Base-by-base conservation (phyloP, 2,113 vertebrate genomes). In the Murina feae region DNA sequence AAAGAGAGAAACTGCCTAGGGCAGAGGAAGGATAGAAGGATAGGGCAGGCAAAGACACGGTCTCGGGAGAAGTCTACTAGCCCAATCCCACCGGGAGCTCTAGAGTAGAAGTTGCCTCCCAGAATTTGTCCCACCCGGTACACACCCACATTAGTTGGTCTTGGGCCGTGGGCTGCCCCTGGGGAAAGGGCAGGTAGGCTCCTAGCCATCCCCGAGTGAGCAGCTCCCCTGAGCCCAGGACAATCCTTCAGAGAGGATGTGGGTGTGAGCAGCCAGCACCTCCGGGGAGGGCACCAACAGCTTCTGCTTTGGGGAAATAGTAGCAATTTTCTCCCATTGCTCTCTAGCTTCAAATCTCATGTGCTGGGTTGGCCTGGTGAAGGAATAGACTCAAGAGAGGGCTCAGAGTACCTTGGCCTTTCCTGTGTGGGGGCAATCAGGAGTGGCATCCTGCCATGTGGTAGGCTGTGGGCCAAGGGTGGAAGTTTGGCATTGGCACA, bases 371-470 rank as follows among this genome's bases (percentile, higher is more conserved):
- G 51, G 23, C 17, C 32, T 42, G n/a, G n/a, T 1, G 11, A 83
- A 60, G 47, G 49, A 93, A 42, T 3, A 55, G 68, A 47, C 20
- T 18, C 5, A 2, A 18, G 47, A 47, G 14, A 35, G 25, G 23
- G 20, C n/a, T 66, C 49, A 18, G 4, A 28, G 60, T 16, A 11
- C 53, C 20, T 63, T 16, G 58, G 37, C 12, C n/a, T 85, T 79
- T 75, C 49, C 44, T 35, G 13, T 5, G 30, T 53, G n/a, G 14
- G 11, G 16, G 37, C n/a, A n/a, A 21, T 2, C 0, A 1, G 4
- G 42, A 58, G 58, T 75, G 58, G 32, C 21, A 13, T 69, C 39
- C 44, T 86, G 47, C n/a, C 32, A 47, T 1, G 3, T 9, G 4
- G 21, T 8, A 17, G 88, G 49, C 74, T 32, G 6, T 21, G 32